These are phyloP conservation scores for Eira barbara DNA, from an alignment of 2,113 vertebrate species.

Conservation along the genomic window DNA sequence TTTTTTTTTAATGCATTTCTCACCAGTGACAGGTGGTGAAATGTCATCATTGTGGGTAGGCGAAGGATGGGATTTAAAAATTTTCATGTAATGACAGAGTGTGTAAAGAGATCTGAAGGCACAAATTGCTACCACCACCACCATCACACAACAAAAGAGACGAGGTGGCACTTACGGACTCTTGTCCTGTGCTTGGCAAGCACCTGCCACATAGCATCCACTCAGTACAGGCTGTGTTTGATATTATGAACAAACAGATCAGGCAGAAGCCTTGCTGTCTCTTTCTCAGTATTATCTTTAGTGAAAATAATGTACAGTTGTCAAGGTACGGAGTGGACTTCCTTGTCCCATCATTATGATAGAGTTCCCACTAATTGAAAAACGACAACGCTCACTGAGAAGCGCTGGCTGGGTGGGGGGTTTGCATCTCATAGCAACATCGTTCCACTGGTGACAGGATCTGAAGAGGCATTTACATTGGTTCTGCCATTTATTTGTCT, in stretches of 20 bases:
- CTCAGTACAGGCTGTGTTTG: background rate
- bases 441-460: background rate
- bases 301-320: background rate
- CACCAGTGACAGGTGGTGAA: background rate
- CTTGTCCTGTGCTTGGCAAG: background rate
- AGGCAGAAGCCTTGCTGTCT: background rate
- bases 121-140: background rate
- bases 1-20: background rate
- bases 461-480: background rate
- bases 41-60: background rate
- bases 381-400: background rate
- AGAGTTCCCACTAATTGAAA: background rate
- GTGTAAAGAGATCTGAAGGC: background rate
- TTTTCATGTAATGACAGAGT: background rate
- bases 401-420: fast-evolving
- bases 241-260: background rate
- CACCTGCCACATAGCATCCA: background rate
- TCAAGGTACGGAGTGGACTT: background rate
- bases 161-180: fast-evolving
- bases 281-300: background rate
- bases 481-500: background rate
- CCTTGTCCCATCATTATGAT: background rate
- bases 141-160: too few relatives aligned
- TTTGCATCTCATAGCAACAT: background rate
- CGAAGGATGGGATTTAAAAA: background rate